These are phyloP conservation scores for Sphaerophoria rueppellii DNA, from an alignment of 2,888 invertebrate species.

Conservation along the genomic window DNA sequence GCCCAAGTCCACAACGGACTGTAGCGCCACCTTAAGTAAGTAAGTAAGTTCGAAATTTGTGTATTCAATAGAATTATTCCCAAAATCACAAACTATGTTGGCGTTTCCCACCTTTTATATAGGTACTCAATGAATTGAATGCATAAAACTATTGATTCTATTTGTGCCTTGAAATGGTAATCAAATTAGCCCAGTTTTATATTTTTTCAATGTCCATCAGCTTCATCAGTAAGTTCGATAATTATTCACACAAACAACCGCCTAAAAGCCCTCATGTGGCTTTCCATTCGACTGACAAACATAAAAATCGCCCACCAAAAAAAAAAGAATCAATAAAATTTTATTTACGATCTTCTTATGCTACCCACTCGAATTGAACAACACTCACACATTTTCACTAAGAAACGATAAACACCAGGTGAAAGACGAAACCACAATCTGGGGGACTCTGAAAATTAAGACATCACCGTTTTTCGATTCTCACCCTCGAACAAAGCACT, in stretches of 20 bases:
- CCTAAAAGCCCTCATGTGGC: neutral
- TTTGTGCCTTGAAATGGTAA: too few relatives aligned
- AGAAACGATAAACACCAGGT: neutral
- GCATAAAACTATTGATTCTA: too few relatives aligned
- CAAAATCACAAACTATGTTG: too few relatives aligned
- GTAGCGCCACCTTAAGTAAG: too few relatives aligned
- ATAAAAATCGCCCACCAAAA: neutral
- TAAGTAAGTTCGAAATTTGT: too few relatives aligned
- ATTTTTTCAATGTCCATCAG: too few relatives aligned
- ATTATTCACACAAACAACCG: neutral
- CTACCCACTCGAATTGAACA: neutral
- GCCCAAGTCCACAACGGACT: too few relatives aligned
- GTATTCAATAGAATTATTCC: too few relatives aligned
- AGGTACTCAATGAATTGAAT: too few relatives aligned
- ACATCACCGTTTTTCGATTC: conserved; percentile 28
- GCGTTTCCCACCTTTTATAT: too few relatives aligned
- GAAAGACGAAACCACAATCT: conserved; percentile 17
- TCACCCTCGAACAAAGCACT: conserved; percentile 6
- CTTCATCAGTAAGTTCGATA: neutral
- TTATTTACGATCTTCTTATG: neutral
- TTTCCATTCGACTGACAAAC: neutral
- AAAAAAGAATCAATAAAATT: neutral
- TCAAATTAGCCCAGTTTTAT: too few relatives aligned
- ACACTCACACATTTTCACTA: neutral
- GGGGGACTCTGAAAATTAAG: conserved; percentile 23